phyloP scores from a whole-genome alignment of 2,797 vertebrate genomes.

The Scyliorhinus canicula region DNA sequence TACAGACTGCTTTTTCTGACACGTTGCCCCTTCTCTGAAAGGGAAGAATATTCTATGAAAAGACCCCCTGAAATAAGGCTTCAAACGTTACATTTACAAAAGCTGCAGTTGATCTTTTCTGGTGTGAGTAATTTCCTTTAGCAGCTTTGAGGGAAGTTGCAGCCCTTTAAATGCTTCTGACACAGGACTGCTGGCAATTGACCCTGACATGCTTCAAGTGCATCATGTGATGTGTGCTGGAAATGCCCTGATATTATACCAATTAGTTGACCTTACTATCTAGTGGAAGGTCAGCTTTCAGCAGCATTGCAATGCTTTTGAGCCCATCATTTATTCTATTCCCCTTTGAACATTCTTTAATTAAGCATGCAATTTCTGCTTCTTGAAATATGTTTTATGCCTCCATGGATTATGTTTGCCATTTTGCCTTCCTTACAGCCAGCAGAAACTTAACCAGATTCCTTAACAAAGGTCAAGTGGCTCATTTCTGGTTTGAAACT shows the following conservation, averaged over 20 bases:
- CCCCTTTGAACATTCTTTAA: not conserved
- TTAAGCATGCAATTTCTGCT: not conserved
- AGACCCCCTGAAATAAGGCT: not conserved
- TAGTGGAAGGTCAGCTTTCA: not conserved
- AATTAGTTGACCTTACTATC: not conserved
- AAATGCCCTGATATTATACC: not conserved
- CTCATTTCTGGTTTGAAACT: not conserved
- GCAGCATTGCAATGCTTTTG: not conserved
- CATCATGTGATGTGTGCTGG: not conserved
- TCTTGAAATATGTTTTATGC: not conserved
- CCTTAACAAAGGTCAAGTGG: conserved; percentile 15
- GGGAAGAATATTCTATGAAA: not conserved
- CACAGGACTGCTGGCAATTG: not conserved
- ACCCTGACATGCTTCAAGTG: not conserved
- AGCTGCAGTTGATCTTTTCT: not conserved
- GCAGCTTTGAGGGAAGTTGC: not conserved
- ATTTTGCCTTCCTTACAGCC: not conserved
- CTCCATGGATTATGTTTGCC: not conserved
- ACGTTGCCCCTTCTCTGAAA: not conserved
- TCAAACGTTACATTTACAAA: not conserved
- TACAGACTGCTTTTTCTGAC: not conserved
- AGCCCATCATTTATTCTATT: not conserved
- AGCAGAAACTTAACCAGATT: conserved; percentile 10
- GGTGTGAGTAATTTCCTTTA: not conserved
- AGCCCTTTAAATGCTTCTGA: not conserved